phyloP scores from a whole-genome alignment of 2,888 invertebrate species.

The Drosophila subsilvestris region DNA sequence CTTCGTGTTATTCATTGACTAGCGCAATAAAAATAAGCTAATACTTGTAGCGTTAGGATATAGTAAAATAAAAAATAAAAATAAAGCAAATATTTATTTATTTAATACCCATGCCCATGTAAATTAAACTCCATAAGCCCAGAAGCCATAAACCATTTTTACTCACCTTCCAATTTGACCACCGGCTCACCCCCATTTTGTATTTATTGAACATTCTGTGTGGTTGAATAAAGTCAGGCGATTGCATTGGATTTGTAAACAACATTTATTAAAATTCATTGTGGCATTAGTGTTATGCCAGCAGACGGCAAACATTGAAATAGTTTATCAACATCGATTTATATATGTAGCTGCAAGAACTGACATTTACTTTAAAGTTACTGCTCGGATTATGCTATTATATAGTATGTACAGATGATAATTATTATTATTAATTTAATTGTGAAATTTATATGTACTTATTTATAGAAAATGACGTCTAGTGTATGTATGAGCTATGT shows the following conservation, averaged over 20 bases:
- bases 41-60: too few relatives aligned
- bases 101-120: not conserved
- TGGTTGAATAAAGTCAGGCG: not conserved
- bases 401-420: not conserved
- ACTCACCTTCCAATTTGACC: not conserved
- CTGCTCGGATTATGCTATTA: slow-evolving; percentile 3
- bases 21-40: too few relatives aligned
- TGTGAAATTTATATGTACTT: not conserved
- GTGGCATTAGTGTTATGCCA: not conserved
- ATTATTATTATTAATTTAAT: not conserved
- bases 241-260: slow-evolving; percentile 28
- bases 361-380: slow-evolving; percentile 10
- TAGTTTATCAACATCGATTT: not conserved
- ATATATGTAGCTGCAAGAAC: not conserved
- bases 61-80: too few relatives aligned
- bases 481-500: not conserved
- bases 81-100: not conserved
- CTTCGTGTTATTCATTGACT: not conserved
- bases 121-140: too few relatives aligned
- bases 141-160: not conserved
- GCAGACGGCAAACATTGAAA: slow-evolving; percentile 1
- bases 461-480: slow-evolving; percentile 8
- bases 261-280: slow-evolving; percentile 38
- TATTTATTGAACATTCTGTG: not conserved
- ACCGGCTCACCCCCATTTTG: not conserved